Base-by-base conservation (phyloP, 2,888 invertebrate genomes). In the Sussaba pulchella region DNA sequence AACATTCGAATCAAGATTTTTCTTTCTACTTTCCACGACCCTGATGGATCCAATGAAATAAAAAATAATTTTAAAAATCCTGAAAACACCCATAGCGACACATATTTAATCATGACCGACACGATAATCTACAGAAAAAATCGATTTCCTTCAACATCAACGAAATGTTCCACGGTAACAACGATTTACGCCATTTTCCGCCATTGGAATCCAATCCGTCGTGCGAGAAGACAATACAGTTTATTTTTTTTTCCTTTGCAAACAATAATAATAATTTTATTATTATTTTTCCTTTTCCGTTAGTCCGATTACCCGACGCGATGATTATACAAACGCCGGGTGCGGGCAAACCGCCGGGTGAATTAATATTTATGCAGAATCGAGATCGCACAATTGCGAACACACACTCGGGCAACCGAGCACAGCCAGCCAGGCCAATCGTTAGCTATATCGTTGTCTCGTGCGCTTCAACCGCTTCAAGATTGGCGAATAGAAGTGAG, bases 301-400 rank as follows among this genome's bases (percentile, higher is more conserved):
- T 52, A 76, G 66, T 24, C 50, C 45, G 69, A 43, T 69, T 66
- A 31, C 36, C 47, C 66, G 64, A 59, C 64, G 50, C 70, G 74
- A 71, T 70, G 70, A 79, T 74, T 79, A 61, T 47, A 54, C 45
- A 67, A 14, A 69, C 8, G 43, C 24, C 39, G 36, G 52, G 45
- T 54, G 39, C 17, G 14, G 17, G 52, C 12, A 36, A 36, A 52
- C 59, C 66, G 47, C 67, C 66, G 54, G n/a, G 75, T 76, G 57
- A 80, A 80, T 80, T 80, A 63, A 80, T 69, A 67, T 67, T 80
- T 76, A 72, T 76, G 67, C 75, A 76, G 63, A 67, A 39, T 59
- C 43, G 67, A 76, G 72, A 76, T 72, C 71, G 61, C 54, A 63
- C 63, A n/a, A n/a, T n/a, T n/a, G n/a, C n/a, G 43, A 47, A 63